A percentile compares a stretch with the other conserved stretches of the same genome.
These are phyloP conservation scores for Rhodeus uyekii DNA, from an alignment of 2,797 vertebrate species.

Conservation along the genomic window DNA sequence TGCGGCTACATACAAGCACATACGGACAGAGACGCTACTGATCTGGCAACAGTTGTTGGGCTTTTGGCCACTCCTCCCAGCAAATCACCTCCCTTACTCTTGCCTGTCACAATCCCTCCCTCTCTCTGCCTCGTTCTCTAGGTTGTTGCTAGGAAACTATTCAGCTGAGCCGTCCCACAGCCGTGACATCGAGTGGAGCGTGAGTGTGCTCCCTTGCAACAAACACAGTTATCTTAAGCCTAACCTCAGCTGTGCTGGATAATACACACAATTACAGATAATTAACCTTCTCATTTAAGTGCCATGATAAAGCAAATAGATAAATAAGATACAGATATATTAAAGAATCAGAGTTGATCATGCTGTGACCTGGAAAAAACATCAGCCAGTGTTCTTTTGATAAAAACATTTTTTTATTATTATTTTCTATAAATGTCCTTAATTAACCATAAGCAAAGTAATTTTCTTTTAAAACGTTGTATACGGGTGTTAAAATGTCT, in stretches of 20 bases:
- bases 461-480: neutral
- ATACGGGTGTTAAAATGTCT: neutral
- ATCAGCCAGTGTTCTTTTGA: neutral
- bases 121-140: constrained; percentile 35
- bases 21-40: constrained; percentile 37
- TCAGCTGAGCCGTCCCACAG: constrained; percentile 57
- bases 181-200: constrained; percentile 48
- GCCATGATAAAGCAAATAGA: neutral
- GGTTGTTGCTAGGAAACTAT: constrained; percentile 72
- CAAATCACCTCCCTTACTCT: constrained; percentile 40
- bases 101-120: constrained; percentile 29
- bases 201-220: constrained; percentile 47
- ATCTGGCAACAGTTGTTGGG: constrained; percentile 63
- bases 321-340: neutral
- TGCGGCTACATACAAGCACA: constrained; percentile 33
- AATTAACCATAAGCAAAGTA: neutral
- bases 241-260: constrained; percentile 21
- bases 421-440: neutral
- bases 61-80: constrained; percentile 65
- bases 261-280: constrained; percentile 19
- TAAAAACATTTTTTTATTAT: too few species aligned
- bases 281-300: constrained; percentile 19
- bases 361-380: neutral
- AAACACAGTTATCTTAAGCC: constrained; percentile 41
- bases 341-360: neutral